These are phyloP conservation scores for Aphaenogaster rudis DNA, from an alignment of 1,140 invertebrate species.

Conservation along the genomic window DNA sequence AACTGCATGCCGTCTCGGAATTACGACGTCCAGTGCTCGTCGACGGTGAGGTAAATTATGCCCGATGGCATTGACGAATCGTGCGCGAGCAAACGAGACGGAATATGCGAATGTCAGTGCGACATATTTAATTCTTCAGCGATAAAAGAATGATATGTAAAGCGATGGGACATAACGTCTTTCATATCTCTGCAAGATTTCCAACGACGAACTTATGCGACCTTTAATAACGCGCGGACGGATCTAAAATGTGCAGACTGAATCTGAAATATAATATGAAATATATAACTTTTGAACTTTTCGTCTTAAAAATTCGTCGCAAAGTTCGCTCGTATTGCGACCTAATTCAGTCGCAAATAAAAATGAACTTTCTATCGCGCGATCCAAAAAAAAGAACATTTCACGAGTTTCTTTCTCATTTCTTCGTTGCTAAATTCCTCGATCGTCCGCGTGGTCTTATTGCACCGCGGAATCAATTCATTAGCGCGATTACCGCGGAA, in stretches of 20 bases:
- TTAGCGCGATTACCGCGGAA: constrained; percentile 38
- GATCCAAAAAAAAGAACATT: not conserved
- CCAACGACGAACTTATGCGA: not conserved
- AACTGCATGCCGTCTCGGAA: constrained; percentile 2
- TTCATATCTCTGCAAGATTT: constrained; percentile 9
- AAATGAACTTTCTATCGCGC: not conserved
- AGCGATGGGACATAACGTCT: not conserved
- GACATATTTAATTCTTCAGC: constrained; percentile 20
- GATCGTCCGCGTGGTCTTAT: not conserved
- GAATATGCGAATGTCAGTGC: not conserved
- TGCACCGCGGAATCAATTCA: constrained; percentile 25
- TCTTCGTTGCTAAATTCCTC: not conserved
- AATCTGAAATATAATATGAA: constrained; percentile 18
- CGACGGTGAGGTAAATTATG: constrained; percentile 16
- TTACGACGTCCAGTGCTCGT: not conserved
- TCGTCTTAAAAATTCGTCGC: not conserved
- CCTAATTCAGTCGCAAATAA: constrained; percentile 14
- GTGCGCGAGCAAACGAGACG: not conserved
- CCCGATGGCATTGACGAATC: not conserved
- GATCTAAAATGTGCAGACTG: not conserved
- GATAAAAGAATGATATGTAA: not conserved
- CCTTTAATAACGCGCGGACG: constrained; percentile 16
- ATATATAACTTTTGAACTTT: not conserved
- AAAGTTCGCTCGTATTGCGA: not conserved
- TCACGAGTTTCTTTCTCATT: not conserved